These are phyloP conservation scores for Luehdorfia chinensis DNA, from an alignment of 1,140 invertebrate species.

Conservation along the genomic window DNA sequence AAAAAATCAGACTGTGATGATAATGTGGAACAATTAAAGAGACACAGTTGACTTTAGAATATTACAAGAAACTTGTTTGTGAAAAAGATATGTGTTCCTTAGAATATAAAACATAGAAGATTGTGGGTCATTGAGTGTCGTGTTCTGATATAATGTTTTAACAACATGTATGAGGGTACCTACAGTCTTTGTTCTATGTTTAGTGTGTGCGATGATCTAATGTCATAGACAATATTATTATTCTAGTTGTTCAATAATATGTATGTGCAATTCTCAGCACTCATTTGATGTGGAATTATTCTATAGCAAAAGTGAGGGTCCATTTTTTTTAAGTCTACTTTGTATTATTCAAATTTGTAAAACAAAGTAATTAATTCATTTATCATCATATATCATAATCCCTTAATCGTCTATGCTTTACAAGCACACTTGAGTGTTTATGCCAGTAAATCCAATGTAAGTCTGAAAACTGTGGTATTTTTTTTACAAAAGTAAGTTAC, in stretches of 20 bases:
- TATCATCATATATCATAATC: constrained; percentile 1
- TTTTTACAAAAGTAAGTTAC: constrained; percentile 10
- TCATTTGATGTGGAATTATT: constrained; percentile 9
- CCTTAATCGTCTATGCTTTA: neutral
- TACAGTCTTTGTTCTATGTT: constrained; percentile 1
- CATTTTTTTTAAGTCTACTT: constrained; percentile 12
- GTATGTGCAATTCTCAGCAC: constrained; percentile 13
- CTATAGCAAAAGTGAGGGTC: constrained; percentile 12
- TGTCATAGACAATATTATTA: constrained; percentile 3
- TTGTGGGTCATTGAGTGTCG: constrained; percentile 1
- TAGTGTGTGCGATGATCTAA: constrained; percentile 7
- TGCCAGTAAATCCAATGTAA: constrained; percentile 14
- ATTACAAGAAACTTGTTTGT: no score
- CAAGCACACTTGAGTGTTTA: neutral
- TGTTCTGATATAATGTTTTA: constrained; percentile 11
- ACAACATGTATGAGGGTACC: constrained; percentile 2
- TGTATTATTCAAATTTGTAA: neutral
- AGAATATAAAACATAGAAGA: neutral
- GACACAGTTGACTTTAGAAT: constrained; percentile 39
- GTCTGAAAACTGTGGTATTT: constrained; percentile 19
- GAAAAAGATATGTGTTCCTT: neutral
- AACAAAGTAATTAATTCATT: neutral
- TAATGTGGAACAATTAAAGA: constrained; percentile 51
- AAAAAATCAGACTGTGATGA: constrained; percentile 51
- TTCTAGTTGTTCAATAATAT: neutral